These are phyloP conservation scores for Aplysina aerophoba DNA, from an alignment of 37 sponge, comb jelly and placozoan genomes.

Conservation along the genomic window DNA sequence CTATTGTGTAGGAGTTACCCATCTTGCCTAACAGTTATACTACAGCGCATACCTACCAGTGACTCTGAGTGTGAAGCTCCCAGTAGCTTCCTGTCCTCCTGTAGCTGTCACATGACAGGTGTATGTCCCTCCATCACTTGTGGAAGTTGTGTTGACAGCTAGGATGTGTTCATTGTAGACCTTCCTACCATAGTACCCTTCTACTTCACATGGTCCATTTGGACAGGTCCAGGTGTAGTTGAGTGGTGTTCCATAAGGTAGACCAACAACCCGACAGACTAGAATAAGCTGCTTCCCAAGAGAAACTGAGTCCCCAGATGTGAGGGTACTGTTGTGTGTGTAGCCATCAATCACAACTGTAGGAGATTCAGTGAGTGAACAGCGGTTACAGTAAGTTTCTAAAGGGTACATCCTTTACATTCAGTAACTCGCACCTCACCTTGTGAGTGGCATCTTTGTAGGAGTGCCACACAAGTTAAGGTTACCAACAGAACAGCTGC, in stretches of 20 bases:
- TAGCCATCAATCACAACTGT: not conserved
- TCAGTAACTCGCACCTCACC: too few relatives aligned
- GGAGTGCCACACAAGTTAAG: too few relatives aligned
- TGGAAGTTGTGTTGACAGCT: not conserved
- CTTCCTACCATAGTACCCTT: too few relatives aligned
- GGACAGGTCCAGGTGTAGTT: conserved; percentile 24
- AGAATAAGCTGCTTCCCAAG: not conserved
- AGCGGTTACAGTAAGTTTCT: too few relatives aligned
- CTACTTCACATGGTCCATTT: conserved; percentile 14
- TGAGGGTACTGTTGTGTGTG: conserved; percentile 14
- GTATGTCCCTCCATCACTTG: conserved; percentile 25
- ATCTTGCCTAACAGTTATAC: too few relatives aligned
- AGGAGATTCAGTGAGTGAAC: too few relatives aligned
- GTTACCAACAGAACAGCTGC: too few relatives aligned
- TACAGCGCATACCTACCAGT: too few relatives aligned
- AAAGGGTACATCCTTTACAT: too few relatives aligned
- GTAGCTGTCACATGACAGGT: conserved; percentile 8
- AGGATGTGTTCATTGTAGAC: not conserved
- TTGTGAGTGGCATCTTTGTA: too few relatives aligned
- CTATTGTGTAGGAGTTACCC: too few relatives aligned
- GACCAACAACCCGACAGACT: conserved; percentile 12
- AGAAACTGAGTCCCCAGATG: not conserved
- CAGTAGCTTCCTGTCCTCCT: not conserved
- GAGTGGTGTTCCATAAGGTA: conserved; percentile 19
- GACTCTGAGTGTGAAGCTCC: too few relatives aligned